Base-by-base conservation (phyloP, 2,888 invertebrate species). In the Adelphocoris suturalis region DNA sequence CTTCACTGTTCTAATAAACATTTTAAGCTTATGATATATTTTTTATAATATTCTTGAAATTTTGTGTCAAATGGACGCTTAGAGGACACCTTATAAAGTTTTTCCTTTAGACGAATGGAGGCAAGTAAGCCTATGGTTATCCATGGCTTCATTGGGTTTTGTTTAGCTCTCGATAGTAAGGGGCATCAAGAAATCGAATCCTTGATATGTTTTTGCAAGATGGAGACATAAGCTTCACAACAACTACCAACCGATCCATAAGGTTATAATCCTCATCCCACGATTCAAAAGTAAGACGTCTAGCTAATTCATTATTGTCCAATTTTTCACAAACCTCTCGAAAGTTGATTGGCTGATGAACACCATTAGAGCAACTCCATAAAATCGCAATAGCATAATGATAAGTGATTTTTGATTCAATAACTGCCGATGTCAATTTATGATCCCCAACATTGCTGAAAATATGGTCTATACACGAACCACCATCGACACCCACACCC, bases 91-190 rank as follows among this genome's bases (percentile, higher is more conserved):
- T 75, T 75, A 75, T 75, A 75, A 16, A 75, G 75, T 13, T 75
- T 75, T 19, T 75, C 75, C 75, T 75, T 75, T 19, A 4, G 75
- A 75, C 75, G 75, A 75, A 75, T 75, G 23, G 75, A 75, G 14
- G 14, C n/a, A 19, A 27, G 13, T 7, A 28, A 28, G 12, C 23
- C 28, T 5, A 9, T 27, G 75, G 75, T 75, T 75, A 75, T 75
- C 75, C 75, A 75, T 13, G 28, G 75, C 75, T 75, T 75, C 75
- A 75, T 9, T 2, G 11, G 75, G 2, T 75, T 75, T 14, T 27
- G 75, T 28, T 75, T 75, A 16, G 75, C 5, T 75, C 75, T 3
- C 23, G 28, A 52, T 11, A 52, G 37, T 4, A 52, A 7, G 52
- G 11, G 0, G 16, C 12, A 3, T 3, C 52, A 4, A 37, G 37